A percentile compares a stretch with the other conserved stretches of the same genome.
phyloP scores from a whole-genome alignment of 53 echinoderm and acorn worm species.

The Arbacia lixula region DNA sequence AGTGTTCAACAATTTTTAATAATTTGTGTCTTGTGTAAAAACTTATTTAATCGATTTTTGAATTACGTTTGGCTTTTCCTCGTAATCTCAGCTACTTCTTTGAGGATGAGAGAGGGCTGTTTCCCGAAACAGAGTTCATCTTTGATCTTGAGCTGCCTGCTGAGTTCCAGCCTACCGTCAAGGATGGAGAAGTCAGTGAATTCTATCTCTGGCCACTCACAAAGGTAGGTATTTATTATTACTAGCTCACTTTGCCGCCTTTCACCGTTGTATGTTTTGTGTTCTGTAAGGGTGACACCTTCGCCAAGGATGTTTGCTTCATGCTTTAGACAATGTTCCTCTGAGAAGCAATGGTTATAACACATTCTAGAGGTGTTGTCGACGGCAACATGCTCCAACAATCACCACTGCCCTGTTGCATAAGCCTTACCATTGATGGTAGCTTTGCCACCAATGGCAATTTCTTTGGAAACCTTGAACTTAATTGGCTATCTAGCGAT shows the following conservation, averaged over 20 bases:
- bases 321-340: too few relatives aligned
- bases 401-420: too few relatives aligned
- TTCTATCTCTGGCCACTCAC: conserved; percentile 70
- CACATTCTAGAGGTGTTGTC: too few relatives aligned
- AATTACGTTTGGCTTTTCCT: background rate
- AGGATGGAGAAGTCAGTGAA: conserved; percentile 76
- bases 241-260: background rate
- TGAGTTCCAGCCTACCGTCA: conserved; percentile 66
- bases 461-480: too few relatives aligned
- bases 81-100: conserved; percentile 70
- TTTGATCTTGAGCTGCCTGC: conserved; percentile 80
- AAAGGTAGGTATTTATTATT: conserved; percentile 16
- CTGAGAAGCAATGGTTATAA: too few relatives aligned
- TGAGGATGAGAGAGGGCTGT: conserved; percentile 74
- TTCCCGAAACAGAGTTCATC: conserved; percentile 78
- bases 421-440: too few relatives aligned
- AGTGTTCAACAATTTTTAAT: too few relatives aligned
- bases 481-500: too few relatives aligned
- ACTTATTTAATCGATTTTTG: background rate
- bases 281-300: too few relatives aligned
- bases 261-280: background rate
- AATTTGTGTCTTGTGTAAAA: background rate
- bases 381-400: too few relatives aligned
- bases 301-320: too few relatives aligned
- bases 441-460: too few relatives aligned